Percentiles rank a stretch among this genome's conserved stretches.
phyloP scores from a whole-genome alignment of 1,140 invertebrate genomes.

The Ditylenchus dipsaci region DNA sequence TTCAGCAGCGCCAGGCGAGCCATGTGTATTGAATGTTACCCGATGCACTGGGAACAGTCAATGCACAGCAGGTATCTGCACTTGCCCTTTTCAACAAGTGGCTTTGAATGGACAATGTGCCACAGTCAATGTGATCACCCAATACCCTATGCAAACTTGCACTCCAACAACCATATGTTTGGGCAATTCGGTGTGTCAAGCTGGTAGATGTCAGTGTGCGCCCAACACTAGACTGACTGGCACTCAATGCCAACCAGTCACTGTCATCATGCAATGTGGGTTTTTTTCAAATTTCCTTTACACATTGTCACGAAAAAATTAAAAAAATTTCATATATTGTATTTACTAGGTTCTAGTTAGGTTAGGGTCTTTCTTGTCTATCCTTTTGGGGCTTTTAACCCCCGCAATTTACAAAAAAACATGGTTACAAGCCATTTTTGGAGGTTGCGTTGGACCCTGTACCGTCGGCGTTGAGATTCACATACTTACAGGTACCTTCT shows the following conservation, averaged over 20 bases:
- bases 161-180: conserved; percentile 29
- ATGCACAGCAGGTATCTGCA: conserved; percentile 32
- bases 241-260: conserved; percentile 35
- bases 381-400: no score
- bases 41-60: conserved; percentile 32
- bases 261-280: conserved; percentile 29
- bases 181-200: conserved; percentile 34
- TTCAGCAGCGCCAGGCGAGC: conserved; percentile 36
- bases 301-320: background rate
- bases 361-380: no score
- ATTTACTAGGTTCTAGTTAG: background rate
- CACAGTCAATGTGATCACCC: conserved; percentile 37
- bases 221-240: conserved; percentile 38
- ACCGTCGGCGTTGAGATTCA: no score
- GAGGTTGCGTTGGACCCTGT: no score
- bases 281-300: background rate
- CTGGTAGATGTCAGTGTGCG: conserved; percentile 38
- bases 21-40: conserved; percentile 36
- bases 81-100: conserved; percentile 31
- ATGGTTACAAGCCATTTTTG: no score
- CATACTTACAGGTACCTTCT: no score
- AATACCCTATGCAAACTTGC: conserved; percentile 37
- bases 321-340: background rate
- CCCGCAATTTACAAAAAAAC: no score
- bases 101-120: conserved; percentile 44